These are phyloP conservation scores for Rhinopithecus roxellana DNA, from an alignment of 2,113 vertebrate species.

Conservation along the genomic window DNA sequence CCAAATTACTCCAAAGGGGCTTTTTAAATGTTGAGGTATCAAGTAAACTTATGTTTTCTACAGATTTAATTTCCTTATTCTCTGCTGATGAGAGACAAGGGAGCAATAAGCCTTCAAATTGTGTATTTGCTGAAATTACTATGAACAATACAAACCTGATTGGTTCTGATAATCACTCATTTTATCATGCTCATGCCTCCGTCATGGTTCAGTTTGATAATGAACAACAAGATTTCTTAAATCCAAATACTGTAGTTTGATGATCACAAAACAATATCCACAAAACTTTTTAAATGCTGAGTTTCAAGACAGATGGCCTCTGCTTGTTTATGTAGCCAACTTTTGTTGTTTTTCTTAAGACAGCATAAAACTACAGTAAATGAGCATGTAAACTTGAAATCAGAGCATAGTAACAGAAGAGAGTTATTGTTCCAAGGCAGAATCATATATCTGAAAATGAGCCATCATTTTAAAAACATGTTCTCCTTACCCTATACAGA, in stretches of 20 bases:
- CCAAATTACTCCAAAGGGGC: constrained; percentile 68
- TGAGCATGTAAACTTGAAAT: background rate
- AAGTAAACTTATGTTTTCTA: constrained; percentile 69
- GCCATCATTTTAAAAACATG: background rate
- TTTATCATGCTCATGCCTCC: background rate
- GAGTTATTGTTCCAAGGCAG: constrained; percentile 15
- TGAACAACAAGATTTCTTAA: background rate
- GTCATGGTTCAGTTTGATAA: constrained; percentile 5
- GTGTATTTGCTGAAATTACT: constrained; percentile 64
- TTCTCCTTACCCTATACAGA: background rate
- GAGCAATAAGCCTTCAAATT: constrained; percentile 59
- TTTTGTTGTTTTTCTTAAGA: constrained; percentile 56
- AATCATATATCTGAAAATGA: constrained; percentile 39
- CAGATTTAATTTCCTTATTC: constrained; percentile 65
- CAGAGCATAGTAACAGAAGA: background rate
- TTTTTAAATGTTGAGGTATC: constrained; percentile 71
- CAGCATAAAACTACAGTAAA: background rate
- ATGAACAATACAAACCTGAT: constrained; percentile 57
- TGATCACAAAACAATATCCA: background rate
- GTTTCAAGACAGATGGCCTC: constrained; percentile 31
- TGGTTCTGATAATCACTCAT: constrained; percentile 56
- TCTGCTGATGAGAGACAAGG: constrained; percentile 59
- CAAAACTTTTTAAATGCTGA: background rate
- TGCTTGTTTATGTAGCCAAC: background rate
- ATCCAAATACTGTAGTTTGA: background rate